These are phyloP conservation scores for Watersipora subatra DNA, from an alignment of 1,140 invertebrate species.

Conservation along the genomic window DNA sequence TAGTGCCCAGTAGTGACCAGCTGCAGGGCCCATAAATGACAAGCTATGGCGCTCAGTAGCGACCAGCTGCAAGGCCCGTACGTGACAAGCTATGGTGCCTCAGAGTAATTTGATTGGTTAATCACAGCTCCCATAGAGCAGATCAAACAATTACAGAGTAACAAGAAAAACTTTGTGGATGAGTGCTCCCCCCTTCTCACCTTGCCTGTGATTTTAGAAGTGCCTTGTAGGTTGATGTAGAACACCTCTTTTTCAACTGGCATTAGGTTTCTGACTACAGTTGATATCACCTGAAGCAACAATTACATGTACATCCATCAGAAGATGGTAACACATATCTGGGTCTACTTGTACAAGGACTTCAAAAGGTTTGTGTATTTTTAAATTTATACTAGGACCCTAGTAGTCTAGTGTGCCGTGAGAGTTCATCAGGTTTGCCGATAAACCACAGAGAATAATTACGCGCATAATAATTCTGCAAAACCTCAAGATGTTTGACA, in stretches of 20 bases:
- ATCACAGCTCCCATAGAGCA: too few relatives aligned
- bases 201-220: constrained; percentile 68
- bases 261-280: constrained; percentile 64
- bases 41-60: too few relatives aligned
- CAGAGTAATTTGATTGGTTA: too few relatives aligned
- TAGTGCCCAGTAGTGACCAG: too few relatives aligned
- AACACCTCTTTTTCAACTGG: constrained; percentile 54
- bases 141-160: too few relatives aligned
- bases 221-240: constrained; percentile 59
- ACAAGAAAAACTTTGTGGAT: too few relatives aligned
- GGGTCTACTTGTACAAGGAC: neutral
- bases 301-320: too few relatives aligned
- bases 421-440: neutral
- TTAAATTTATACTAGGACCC: neutral
- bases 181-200: constrained; percentile 28
- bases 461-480: neutral
- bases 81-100: too few relatives aligned
- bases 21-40: too few relatives aligned
- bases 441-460: neutral
- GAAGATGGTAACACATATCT: too few relatives aligned
- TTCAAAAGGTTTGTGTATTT: neutral
- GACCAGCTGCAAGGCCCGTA: too few relatives aligned
- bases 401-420: neutral
- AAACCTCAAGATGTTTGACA: too few relatives aligned
- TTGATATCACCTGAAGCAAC: constrained; percentile 26